Base-by-base conservation (phyloP, 2,888 invertebrate genomes). In the Eristalinus aeneus region DNA sequence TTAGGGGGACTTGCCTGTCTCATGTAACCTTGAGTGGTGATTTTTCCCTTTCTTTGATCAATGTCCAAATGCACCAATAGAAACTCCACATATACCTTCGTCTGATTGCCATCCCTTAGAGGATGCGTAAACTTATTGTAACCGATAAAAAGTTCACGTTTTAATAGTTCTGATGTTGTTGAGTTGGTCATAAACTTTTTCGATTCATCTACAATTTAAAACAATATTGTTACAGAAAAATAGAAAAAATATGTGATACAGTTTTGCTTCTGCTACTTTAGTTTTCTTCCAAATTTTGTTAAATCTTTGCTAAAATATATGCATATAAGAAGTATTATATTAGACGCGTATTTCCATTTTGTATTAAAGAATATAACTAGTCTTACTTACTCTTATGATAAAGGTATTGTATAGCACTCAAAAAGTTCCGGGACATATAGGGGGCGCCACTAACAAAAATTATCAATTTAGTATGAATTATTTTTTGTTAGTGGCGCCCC, bases 1-100 rank as follows among this genome's bases (percentile, higher is more conserved):
- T 39, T 39, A 3, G 39, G n/a, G 5, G 3, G 16, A 1, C 90
- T 90, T 92, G 96, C 96, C 93, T 96, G 92, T 87, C 92, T 93
- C 6, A 96, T 89, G 94, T 94, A 95, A 4, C 93, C 93, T 89
- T 94, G 94, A 1, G 95, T 91, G 0, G 93, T 94, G 89, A 96
- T 93, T 71, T 94, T 93, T 9, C 95, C 94, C 89, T 94, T 93
- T 20, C 93, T 90, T 90, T 96, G 96, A 90, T 95, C 94, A 90
- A 97, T 91, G 88, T 95, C 94, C 36, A 96, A 93, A 90, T 96
- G 96, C 69, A 94, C 93, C 34, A 96, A 8, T 8, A 46, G 8
- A 16, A 46, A 46, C 16, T 46, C 46, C 8, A 46, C 16, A 8
- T 46, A 1, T 5, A 46, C 46, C 46, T 46, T 46, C 16, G 46